phyloP scores from a whole-genome alignment of 2,888 invertebrate genomes.

The Tortrix viridana region DNA sequence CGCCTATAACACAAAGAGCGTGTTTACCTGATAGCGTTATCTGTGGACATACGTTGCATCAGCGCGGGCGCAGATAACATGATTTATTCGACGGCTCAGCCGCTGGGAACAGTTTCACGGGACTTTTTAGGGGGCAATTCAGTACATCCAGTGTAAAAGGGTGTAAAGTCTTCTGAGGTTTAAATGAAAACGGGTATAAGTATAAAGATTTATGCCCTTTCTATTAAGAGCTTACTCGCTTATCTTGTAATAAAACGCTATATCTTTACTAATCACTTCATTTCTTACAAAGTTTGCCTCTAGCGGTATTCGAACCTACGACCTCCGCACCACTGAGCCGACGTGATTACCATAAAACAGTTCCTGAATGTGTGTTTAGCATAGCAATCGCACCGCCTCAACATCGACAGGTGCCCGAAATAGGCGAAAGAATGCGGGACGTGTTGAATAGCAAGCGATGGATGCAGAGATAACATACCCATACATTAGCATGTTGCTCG shows the following conservation, averaged over 20 bases:
- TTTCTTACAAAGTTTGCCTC: no score
- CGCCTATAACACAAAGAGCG: constrained; percentile 25
- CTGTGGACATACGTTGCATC: constrained; percentile 17
- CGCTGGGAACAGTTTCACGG: constrained; percentile 23
- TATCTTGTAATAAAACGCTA: no score
- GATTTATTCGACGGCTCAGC: constrained; percentile 24
- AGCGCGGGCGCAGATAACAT: constrained; percentile 25
- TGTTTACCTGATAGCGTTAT: constrained; percentile 31
- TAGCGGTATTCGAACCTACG: no score
- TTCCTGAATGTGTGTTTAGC: constrained; percentile 36
- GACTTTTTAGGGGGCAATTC: neutral
- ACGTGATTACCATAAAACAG: constrained; percentile 10
- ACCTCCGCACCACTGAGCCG: no score
- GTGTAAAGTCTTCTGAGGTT: no score
- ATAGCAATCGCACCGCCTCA: constrained; percentile 38
- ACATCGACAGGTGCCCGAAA: constrained; percentile 31
- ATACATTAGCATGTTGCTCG: neutral
- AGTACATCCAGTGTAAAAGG: neutral
- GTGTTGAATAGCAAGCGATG: constrained; percentile 3
- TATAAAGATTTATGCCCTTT: no score
- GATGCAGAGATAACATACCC: constrained; percentile 10
- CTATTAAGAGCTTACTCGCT: no score
- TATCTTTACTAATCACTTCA: no score
- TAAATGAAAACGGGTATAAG: no score
- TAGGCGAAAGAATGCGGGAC: constrained; percentile 27